Evolutionary conservation across 2,113 vertebrate species (phyloP), one percentile per base, ranked within the genome.

Genomic region (Tragelaphus scriptus): DNA sequence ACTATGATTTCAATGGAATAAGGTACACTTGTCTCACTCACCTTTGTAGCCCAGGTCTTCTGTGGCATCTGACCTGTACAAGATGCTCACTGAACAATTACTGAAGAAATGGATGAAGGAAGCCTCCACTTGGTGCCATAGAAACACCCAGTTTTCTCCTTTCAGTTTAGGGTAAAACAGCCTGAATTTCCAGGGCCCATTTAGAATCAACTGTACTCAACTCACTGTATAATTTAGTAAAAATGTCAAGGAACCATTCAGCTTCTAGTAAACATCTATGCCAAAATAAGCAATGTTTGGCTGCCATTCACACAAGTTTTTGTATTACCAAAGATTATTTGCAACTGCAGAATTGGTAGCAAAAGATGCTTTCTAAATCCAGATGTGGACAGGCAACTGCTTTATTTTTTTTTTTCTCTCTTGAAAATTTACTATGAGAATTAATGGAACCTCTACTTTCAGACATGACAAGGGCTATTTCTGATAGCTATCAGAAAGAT

Each of bases 331-430:
- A 92, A 95, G 59, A 86, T 85, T 82, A 88, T 87, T 61, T 89
- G 89, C 32, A 88, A 91, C 63, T 81, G 1, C 47, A 88, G 44
- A 61, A 23, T 3, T 71, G n/a, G 94, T 10, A 55, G 49, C 28
- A 90, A 94, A 97, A 94, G 55, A 82, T 65, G 25, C n/a, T 88
- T 88, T 95, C 51, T 94, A 97, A 95, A 94, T 55, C 40, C 58
- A 95, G 40, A 49, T 44, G 51, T n/a, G 11, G 10, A 40, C 11
- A 79, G 59, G 56, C 23, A 71, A 88, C 53, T 90, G 25, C 44
- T 80, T 88, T 71, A 55, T 58, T 25, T 26, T 59, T 36, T 75
- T 91, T 58, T 80, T 63, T 28, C 59, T n/a, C 28, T 3, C 80
- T 85, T 90, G 40, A 15, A 75, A 51, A 32, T 91, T 98, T 95